These are phyloP conservation scores for Acromyrmex heyeri DNA, from an alignment of 1,140 invertebrate species.

Conservation along the genomic window DNA sequence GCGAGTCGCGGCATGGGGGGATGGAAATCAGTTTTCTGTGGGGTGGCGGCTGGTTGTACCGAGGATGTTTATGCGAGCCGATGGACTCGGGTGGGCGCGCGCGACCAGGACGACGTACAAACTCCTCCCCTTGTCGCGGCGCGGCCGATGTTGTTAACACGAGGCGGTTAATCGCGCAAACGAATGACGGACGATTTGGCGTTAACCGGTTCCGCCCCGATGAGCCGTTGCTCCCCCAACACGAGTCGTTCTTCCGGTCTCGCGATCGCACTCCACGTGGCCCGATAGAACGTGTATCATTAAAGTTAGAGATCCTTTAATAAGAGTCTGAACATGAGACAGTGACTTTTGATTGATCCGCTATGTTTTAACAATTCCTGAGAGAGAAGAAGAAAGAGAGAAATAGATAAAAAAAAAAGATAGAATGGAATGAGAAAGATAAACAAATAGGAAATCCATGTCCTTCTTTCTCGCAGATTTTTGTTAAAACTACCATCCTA, in stretches of 20 bases:
- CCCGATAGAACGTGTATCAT: not conserved
- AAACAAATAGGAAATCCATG: too few species aligned
- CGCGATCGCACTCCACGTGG: slow-evolving; percentile 1
- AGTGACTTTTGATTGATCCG: too few species aligned
- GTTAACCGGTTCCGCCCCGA: slow-evolving; percentile 60
- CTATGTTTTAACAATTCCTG: too few species aligned
- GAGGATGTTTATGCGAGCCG: slow-evolving; percentile 66
- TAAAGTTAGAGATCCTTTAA: not conserved
- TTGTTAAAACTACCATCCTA: too few species aligned
- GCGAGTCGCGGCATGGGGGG: slow-evolving; percentile 58
- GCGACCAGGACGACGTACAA: slow-evolving; percentile 34
- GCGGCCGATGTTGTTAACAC: slow-evolving; percentile 64
- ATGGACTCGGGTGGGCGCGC: slow-evolving; percentile 62
- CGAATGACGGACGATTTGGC: slow-evolving; percentile 61
- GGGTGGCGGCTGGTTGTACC: slow-evolving; percentile 59
- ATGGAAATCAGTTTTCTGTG: slow-evolving; percentile 78
- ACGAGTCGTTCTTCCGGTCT: slow-evolving; percentile 19
- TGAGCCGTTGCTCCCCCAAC: slow-evolving; percentile 22
- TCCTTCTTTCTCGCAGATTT: too few species aligned
- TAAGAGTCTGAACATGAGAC: too few species aligned
- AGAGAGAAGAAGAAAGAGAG: too few species aligned
- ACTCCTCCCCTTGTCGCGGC: slow-evolving; percentile 61
- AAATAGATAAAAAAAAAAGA: too few species aligned
- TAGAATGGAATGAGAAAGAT: too few species aligned
- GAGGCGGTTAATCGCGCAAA: slow-evolving; percentile 63